These are phyloP conservation scores for Athalia circularis DNA, from an alignment of 2,888 invertebrate species.

Conservation along the genomic window DNA sequence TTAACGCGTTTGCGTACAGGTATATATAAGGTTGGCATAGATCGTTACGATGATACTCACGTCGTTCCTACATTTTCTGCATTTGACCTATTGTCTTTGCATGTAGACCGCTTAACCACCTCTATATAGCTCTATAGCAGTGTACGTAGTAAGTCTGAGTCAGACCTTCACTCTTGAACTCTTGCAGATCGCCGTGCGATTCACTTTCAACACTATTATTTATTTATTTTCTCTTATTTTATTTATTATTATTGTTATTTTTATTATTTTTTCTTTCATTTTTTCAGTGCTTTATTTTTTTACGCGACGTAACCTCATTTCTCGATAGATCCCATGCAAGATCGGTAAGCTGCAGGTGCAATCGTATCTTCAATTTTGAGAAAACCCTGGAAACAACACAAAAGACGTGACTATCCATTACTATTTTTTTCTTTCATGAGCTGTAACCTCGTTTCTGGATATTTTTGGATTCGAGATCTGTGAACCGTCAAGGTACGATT, in stretches of 20 bases:
- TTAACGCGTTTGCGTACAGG: background rate
- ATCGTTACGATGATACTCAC: slow-evolving; percentile 65
- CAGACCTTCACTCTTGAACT: slow-evolving; percentile 71
- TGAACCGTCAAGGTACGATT: too few species aligned
- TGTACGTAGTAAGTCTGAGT: background rate
- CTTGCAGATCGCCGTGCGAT: slow-evolving; percentile 57
- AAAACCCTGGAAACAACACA: too few species aligned
- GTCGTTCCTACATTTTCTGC: slow-evolving; percentile 69
- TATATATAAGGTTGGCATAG: background rate
- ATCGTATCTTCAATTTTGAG: too few species aligned
- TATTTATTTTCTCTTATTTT: background rate
- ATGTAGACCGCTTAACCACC: slow-evolving; percentile 10
- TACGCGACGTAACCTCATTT: background rate
- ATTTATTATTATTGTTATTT: background rate
- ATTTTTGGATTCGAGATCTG: too few species aligned
- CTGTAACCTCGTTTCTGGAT: too few species aligned
- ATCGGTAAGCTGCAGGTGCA: too few species aligned
- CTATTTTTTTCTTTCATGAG: too few species aligned
- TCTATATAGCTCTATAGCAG: background rate
- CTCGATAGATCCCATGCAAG: too few species aligned
- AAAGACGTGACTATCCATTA: too few species aligned
- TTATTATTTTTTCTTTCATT: background rate
- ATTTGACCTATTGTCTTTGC: slow-evolving; percentile 71
- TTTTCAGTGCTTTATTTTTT: background rate
- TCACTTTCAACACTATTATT: slow-evolving; percentile 70